These are phyloP conservation scores for Arctocebus calabarensis DNA, from an alignment of 2,797 vertebrate species.

Conservation along the genomic window DNA sequence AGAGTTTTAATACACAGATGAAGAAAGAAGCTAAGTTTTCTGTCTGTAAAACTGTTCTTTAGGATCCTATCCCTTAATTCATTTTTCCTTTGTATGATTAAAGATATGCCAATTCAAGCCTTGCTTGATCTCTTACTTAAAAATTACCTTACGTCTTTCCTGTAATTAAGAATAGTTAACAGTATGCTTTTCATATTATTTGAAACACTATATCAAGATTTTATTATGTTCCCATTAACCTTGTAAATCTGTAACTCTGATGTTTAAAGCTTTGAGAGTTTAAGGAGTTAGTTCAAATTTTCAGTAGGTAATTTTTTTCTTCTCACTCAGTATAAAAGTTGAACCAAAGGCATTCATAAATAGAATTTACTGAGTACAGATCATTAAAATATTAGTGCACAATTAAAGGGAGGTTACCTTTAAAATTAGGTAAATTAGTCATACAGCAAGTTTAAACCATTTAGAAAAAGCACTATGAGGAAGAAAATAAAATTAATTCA, in stretches of 20 bases:
- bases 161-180: constrained; percentile 25
- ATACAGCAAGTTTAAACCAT: constrained; percentile 20
- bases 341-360: constrained; percentile 8
- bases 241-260: constrained; percentile 29
- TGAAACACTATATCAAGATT: constrained; percentile 43
- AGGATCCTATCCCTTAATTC: neutral
- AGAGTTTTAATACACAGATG: neutral
- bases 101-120: neutral
- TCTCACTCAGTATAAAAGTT: neutral
- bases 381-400: neutral
- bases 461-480: constrained; percentile 16
- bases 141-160: neutral
- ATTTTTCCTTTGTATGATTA: neutral
- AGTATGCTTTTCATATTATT: constrained; percentile 34
- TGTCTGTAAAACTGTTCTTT: neutral
- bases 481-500: constrained; percentile 74
- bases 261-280: constrained; percentile 25
- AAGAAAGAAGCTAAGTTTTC: constrained; percentile 18
- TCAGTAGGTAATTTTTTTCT: neutral
- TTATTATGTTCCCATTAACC: neutral
- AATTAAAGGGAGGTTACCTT: constrained; percentile 49
- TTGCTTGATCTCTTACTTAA: constrained; percentile 32
- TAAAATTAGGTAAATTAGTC: constrained; percentile 27
- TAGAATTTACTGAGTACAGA: neutral
- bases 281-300: constrained; percentile 53